A percentile compares a stretch with the other conserved stretches of the same genome.
These are phyloP conservation scores for Lordiphosa andalusiaca DNA, from an alignment of 2,888 invertebrate genomes.

Conservation along the genomic window DNA sequence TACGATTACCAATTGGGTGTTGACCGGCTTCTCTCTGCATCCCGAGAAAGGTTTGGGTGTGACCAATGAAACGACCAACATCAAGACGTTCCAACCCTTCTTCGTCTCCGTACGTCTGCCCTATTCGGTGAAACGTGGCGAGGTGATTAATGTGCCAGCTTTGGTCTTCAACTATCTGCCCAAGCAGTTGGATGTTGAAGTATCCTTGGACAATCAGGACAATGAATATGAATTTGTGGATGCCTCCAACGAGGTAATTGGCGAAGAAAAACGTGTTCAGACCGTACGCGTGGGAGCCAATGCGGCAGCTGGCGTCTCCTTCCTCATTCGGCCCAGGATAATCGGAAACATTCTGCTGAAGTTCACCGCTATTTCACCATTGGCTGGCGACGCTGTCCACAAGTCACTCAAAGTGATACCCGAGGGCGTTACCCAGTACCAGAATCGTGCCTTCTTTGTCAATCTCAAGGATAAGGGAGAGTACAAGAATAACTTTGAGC, in stretches of 20 bases:
- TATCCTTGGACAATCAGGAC: slow-evolving; percentile 89
- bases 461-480: slow-evolving; percentile 84
- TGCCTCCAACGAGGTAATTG: slow-evolving; percentile 91
- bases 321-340: slow-evolving; percentile 89
- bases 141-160: slow-evolving; percentile 91
- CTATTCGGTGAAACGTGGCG: slow-evolving; percentile 92
- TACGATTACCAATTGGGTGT: slow-evolving; percentile 90
- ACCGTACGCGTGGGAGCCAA: slow-evolving; percentile 86
- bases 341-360: slow-evolving; percentile 88
- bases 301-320: slow-evolving; percentile 88
- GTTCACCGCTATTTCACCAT: slow-evolving; percentile 87
- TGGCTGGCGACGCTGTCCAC: slow-evolving; percentile 89
- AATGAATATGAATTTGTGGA: slow-evolving; percentile 92
- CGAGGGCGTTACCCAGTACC: slow-evolving; percentile 89
- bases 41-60: slow-evolving; percentile 88
- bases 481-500: slow-evolving; percentile 84
- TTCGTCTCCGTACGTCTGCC: slow-evolving; percentile 93
- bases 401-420: slow-evolving; percentile 88
- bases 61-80: slow-evolving; percentile 84
- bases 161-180: slow-evolving; percentile 93
- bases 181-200: slow-evolving; percentile 87
- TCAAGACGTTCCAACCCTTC: slow-evolving; percentile 89
- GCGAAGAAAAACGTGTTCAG: slow-evolving; percentile 89
- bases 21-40: slow-evolving; percentile 90
- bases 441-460: slow-evolving; percentile 87